Percentiles rank a stretch among this genome's conserved stretches.
These are phyloP conservation scores for Drosophila koepferae DNA, from an alignment of 2,888 invertebrate genomes.

Conservation along the genomic window DNA sequence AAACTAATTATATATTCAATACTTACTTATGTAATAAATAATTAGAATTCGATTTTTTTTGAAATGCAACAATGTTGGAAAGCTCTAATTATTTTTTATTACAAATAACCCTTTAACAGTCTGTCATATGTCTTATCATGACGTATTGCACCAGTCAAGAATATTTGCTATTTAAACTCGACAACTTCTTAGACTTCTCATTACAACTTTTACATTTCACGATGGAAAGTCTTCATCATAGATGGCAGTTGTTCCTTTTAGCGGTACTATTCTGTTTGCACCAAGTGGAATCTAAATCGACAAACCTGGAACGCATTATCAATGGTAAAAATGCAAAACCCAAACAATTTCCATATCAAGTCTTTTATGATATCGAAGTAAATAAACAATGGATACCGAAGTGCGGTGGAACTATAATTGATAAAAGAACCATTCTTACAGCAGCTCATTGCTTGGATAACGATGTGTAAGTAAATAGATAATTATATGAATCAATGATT, in stretches of 20 bases:
- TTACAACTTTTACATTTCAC: not conserved
- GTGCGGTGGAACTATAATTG: not conserved
- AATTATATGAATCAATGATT: not conserved
- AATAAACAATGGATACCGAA: not conserved
- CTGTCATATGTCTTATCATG: not conserved
- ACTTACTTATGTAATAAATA: too few species aligned
- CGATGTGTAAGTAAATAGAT: not conserved
- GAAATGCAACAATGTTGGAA: not conserved
- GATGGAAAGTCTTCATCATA: conserved; percentile 2
- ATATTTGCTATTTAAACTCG: not conserved
- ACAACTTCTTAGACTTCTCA: not conserved
- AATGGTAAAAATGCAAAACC: not conserved
- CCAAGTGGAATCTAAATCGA: not conserved
- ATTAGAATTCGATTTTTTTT: not conserved
- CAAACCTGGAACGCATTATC: not conserved
- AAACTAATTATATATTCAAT: too few species aligned
- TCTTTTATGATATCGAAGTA: too few species aligned
- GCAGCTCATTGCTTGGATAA: not conserved
- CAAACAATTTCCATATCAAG: not conserved
- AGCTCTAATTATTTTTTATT: not conserved
- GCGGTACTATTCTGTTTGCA: not conserved
- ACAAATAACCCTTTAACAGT: not conserved
- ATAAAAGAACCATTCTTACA: not conserved
- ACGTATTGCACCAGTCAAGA: conserved; percentile 1
- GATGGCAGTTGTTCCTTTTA: not conserved